Evolutionary conservation across 2,888 invertebrate genomes (phyloP).

Genomic region (Sinohyriopsis cumingii): DNA sequence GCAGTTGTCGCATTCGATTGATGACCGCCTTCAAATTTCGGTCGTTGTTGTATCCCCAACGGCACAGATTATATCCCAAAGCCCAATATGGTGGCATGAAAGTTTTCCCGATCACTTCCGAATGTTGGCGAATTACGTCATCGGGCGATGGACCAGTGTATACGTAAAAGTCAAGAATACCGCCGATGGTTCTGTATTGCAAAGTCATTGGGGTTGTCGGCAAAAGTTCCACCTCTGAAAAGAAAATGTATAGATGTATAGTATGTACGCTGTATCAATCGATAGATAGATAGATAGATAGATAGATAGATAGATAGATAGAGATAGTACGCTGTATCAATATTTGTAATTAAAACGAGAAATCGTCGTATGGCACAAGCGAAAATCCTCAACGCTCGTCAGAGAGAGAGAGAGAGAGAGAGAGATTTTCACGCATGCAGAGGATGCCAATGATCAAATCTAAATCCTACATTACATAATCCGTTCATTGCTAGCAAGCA

Average conservation of each 20-base stretch:
- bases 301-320: no score
- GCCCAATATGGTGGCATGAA: constrained; percentile 78
- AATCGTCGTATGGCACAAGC: no score
- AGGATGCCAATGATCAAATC: no score
- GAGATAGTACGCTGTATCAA: no score
- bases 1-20: constrained; percentile 62
- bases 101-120: constrained; percentile 38
- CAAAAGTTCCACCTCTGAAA: constrained; percentile 44
- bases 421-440: no score
- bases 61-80: constrained; percentile 87
- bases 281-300: no score
- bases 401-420: no score
- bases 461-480: no score
- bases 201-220: constrained; percentile 84
- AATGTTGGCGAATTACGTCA: constrained; percentile 69
- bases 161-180: constrained; percentile 83
- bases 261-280: no score
- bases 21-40: constrained; percentile 54
- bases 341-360: no score
- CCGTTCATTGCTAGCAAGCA: no score
- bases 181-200: constrained; percentile 82
- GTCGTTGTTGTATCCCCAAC: constrained; percentile 71
- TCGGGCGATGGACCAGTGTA: constrained; percentile 82
- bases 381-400: no score
- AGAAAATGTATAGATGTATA: not conserved